Evolutionary conservation across 2,888 invertebrate genomes (phyloP).

Genomic region (Dicranocentrus wangi): DNA sequence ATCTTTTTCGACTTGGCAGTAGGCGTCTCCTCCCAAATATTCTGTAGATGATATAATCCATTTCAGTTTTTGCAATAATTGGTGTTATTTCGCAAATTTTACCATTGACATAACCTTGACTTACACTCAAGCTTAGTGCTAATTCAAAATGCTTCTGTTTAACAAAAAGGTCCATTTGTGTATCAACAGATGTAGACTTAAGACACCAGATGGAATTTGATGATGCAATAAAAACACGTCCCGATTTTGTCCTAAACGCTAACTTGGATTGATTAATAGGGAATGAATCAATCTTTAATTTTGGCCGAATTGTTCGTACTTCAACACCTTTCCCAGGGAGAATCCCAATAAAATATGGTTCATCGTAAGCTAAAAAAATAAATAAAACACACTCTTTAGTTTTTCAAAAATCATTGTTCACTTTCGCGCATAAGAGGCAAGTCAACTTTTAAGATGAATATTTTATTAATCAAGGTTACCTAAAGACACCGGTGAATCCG

Average conservation of each 20-base stretch:
- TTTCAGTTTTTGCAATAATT: no score
- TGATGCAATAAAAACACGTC: slow-evolving; percentile 90
- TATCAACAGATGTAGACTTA: slow-evolving; percentile 84
- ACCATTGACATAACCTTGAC: no score
- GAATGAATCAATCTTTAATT: slow-evolving; percentile 86
- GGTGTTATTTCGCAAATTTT: no score
- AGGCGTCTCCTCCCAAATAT: slow-evolving; percentile 85
- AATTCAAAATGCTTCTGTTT: slow-evolving; percentile 94
- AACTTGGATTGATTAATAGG: slow-evolving; percentile 77
- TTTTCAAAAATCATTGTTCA: not conserved
- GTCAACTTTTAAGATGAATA: not conserved
- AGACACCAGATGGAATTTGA: slow-evolving; percentile 92
- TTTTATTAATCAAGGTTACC: slow-evolving; percentile 77
- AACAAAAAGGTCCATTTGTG: slow-evolving; percentile 88
- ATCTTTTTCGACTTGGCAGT: slow-evolving; percentile 87
- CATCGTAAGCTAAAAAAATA: slow-evolving; percentile 84
- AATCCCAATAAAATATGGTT: slow-evolving; percentile 92
- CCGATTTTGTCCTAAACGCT: slow-evolving; percentile 84
- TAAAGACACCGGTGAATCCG: slow-evolving; percentile 83
- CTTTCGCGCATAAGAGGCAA: not conserved
- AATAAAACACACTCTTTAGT: slow-evolving; percentile 71
- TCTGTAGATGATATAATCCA: slow-evolving; percentile 77
- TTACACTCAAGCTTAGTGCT: slow-evolving; percentile 91
- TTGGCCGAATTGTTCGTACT: slow-evolving; percentile 88
- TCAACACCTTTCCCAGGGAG: slow-evolving; percentile 85